A percentile compares a stretch with the other conserved stretches of the same genome.
phyloP scores from a whole-genome alignment of 2,888 invertebrate species.

The Zygaena filipendulae region DNA sequence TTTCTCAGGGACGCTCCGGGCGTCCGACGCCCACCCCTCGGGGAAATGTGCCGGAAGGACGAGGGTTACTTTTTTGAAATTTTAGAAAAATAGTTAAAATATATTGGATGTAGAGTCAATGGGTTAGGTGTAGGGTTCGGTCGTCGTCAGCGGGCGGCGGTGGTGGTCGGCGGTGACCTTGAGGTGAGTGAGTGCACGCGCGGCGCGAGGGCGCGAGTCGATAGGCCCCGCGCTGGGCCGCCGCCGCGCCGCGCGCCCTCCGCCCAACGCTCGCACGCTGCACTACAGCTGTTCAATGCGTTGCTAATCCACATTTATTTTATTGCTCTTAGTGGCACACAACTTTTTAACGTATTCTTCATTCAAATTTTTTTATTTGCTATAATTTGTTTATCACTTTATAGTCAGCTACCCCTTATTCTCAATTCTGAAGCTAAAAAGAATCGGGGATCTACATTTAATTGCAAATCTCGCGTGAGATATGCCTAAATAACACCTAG shows the following conservation, averaged over 20 bases:
- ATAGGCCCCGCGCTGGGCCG: too few relatives aligned
- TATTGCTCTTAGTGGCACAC: too few relatives aligned
- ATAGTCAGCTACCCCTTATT: too few relatives aligned
- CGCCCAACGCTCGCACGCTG: too few relatives aligned
- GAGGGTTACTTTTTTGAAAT: slow-evolving; percentile 41
- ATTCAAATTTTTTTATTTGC: too few relatives aligned
- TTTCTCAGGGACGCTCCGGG: slow-evolving; percentile 50
- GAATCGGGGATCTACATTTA: too few relatives aligned
- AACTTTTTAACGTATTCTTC: too few relatives aligned
- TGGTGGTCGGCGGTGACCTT: slow-evolving; percentile 38
- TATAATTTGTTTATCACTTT: too few relatives aligned
- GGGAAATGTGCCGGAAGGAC: slow-evolving; percentile 43
- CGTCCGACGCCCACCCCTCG: slow-evolving; percentile 39
- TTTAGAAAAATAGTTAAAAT: slow-evolving; percentile 38
- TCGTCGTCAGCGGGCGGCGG: slow-evolving; percentile 22
- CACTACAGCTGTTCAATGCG: slow-evolving; percentile 60
- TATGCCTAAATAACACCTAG: too few relatives aligned
- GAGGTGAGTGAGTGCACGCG: slow-evolving; percentile 54
- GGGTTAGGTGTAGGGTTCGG: slow-evolving; percentile 38
- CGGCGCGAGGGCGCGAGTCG: slow-evolving; percentile 40
- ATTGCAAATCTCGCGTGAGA: too few relatives aligned
- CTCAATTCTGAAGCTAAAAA: too few relatives aligned
- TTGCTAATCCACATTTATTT: too few relatives aligned
- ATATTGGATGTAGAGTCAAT: slow-evolving; percentile 31
- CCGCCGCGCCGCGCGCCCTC: slow-evolving; percentile 43